Evolutionary conservation across 2,113 vertebrate genomes (phyloP).

Genomic region (Cebidichthys violaceus): DNA sequence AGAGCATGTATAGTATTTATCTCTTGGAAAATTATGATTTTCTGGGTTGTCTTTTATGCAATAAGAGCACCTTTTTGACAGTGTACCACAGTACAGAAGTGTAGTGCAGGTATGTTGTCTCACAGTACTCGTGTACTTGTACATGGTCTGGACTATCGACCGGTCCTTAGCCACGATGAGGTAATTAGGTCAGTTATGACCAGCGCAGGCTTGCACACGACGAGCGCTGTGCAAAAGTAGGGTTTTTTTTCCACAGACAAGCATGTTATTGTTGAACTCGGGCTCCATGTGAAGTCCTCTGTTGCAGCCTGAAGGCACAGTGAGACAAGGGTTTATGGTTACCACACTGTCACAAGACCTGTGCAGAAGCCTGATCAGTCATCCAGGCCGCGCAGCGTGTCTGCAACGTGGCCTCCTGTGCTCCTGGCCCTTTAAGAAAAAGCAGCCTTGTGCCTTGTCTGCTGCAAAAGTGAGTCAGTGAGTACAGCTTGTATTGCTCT

Average conservation of each 20-base stretch:
- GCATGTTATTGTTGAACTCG: constrained; percentile 51
- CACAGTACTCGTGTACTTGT: background rate
- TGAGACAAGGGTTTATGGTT: constrained; percentile 66
- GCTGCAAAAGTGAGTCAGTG: constrained; percentile 81
- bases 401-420: constrained; percentile 73
- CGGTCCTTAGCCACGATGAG: constrained; percentile 2
- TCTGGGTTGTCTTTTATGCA: background rate
- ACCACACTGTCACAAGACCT: constrained; percentile 73
- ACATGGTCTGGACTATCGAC: background rate
- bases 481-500: constrained; percentile 73
- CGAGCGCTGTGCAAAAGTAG: constrained; percentile 24
- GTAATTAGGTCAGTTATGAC: constrained; percentile 52
- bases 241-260: constrained; percentile 30
- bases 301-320: constrained; percentile 58
- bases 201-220: constrained; percentile 10
- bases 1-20: background rate
- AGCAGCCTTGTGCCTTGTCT: constrained; percentile 60
- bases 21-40: background rate
- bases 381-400: constrained; percentile 58
- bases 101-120: background rate
- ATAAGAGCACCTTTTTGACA: background rate
- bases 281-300: constrained; percentile 58
- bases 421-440: constrained; percentile 78
- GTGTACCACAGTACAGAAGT: background rate
- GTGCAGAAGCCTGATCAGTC: constrained; percentile 38